These are phyloP conservation scores for Rhaphigaster nebulosa DNA, from an alignment of 2,888 invertebrate species.

Conservation along the genomic window DNA sequence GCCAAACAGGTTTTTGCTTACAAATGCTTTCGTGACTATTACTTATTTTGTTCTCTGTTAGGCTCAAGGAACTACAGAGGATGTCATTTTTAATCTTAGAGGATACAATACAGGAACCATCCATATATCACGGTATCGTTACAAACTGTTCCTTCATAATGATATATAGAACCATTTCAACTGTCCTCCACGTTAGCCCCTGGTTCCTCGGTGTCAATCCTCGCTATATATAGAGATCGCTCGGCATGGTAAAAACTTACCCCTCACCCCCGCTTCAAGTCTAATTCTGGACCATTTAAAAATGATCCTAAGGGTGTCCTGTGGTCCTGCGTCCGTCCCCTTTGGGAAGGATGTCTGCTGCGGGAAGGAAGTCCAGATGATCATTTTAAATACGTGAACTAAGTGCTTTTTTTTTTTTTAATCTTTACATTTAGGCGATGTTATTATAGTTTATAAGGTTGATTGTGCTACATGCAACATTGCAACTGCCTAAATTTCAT, in stretches of 20 bases:
- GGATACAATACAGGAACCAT: not conserved
- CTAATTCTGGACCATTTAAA: slow-evolving; percentile 42
- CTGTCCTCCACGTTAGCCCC: not conserved
- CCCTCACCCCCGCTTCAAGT: slow-evolving; percentile 39
- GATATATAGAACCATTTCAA: not conserved
- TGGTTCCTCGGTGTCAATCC: not conserved
- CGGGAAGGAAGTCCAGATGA: not conserved
- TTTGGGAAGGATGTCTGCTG: not conserved
- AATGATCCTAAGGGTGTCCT: slow-evolving; percentile 24
- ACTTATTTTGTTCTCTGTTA: too few relatives aligned
- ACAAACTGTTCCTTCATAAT: not conserved
- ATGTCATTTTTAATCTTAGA: not conserved
- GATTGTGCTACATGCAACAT: too few relatives aligned
- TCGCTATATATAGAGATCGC: not conserved
- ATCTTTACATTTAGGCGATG: too few relatives aligned
- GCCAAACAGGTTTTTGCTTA: too few relatives aligned
- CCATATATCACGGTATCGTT: not conserved
- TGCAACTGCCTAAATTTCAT: too few relatives aligned
- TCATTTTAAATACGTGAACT: not conserved
- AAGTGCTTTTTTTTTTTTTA: not conserved
- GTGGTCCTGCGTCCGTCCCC: not conserved
- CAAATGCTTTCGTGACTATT: too few relatives aligned
- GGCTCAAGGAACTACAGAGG: not conserved
- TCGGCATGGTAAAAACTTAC: slow-evolving; percentile 1
- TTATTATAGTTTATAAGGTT: too few relatives aligned